Evolutionary conservation across 2,113 vertebrate species (phyloP).

Genomic region (Megaleporinus macrocephalus): DNA sequence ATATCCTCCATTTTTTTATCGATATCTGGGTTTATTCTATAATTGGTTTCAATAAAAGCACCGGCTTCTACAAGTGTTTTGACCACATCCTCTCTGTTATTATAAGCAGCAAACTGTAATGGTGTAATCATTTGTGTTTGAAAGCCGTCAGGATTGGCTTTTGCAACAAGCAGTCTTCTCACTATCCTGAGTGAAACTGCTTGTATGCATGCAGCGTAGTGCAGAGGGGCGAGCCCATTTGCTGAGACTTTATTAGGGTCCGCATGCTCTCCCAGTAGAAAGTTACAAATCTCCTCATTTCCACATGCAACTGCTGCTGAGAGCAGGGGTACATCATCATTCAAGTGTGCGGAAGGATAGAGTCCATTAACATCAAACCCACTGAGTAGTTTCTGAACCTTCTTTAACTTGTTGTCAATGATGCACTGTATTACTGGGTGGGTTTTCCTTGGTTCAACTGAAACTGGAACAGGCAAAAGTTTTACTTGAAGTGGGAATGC

Average conservation of each 20-base stretch:
- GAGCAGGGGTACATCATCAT: constrained; percentile 52
- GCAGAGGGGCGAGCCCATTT: not conserved
- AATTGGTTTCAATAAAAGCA: not conserved
- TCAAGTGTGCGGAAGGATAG: constrained; percentile 22
- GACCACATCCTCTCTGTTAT: constrained; percentile 51
- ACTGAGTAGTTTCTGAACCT: constrained; percentile 28
- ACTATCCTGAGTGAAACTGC: constrained; percentile 37
- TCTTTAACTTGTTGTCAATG: not conserved
- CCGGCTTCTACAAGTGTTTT: constrained; percentile 56
- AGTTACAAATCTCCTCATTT: constrained; percentile 23
- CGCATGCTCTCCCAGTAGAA: constrained; percentile 19
- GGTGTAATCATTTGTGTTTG: not conserved
- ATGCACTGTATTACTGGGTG: constrained; percentile 59
- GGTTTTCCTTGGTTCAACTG: constrained; percentile 22
- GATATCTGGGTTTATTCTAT: not conserved
- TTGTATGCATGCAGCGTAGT: constrained; percentile 43
- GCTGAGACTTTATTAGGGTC: constrained; percentile 31
- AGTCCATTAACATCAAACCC: constrained; percentile 27
- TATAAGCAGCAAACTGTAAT: constrained; percentile 50
- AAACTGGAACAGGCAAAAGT: not conserved
- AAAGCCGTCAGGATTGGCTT: constrained; percentile 43
- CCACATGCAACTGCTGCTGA: constrained; percentile 60
- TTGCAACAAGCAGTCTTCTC: constrained; percentile 51
- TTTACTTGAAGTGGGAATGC: not conserved
- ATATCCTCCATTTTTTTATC: constrained; percentile 50